Base-by-base conservation (phyloP, 1,140 invertebrate genomes). In the Neodiprion lecontei region DNA sequence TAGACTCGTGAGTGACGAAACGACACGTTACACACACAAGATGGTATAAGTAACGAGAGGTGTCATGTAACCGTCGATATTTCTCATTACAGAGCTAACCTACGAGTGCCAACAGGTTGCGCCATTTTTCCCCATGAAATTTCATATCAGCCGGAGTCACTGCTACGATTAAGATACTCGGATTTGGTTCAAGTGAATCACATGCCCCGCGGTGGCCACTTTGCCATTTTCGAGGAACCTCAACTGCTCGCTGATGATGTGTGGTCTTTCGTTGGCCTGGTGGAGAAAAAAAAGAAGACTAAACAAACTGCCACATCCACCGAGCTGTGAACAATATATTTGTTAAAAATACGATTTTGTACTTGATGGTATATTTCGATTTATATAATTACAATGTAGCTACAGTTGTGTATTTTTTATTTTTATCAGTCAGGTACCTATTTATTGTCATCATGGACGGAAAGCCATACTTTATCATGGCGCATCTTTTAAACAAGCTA, bases 171-270 rank as follows among this genome's bases (percentile, higher is more conserved):
- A 1, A 92, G 90, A 79, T 95, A 89, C 80, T 80, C 78, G 0
- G 94, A 95, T 81, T 76, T 95, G 8, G 86, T 94, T 5, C 91
- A 92, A 66, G 89, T 90, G 3, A 93, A 89, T 1, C 88, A 92
- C 70, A 78, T 91, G 28, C 79, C 88, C 2, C 88, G 90, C 9
- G 96, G 95, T 3, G 96, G 96, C 1, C 96, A 98, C 87, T 98
- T 97, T 83, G 93, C 94, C 9, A 95, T 94, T 0, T 91, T 97
- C 75, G 94, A 98, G 83, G 90, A 93, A 69, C 96, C 96, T 0
- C 80, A 92, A 79, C 79, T 92, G 9, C 79, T 97, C 0, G 91
- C 93, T 8, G 89, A 92, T 12, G 95, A 97, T 79, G 84, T 91
- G 72, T 88, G 88, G 72, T 74, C 79, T 47, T 91, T 89, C 75